phyloP scores from a whole-genome alignment of 2,888 invertebrate species.

The Lacanobia oleracea region DNA sequence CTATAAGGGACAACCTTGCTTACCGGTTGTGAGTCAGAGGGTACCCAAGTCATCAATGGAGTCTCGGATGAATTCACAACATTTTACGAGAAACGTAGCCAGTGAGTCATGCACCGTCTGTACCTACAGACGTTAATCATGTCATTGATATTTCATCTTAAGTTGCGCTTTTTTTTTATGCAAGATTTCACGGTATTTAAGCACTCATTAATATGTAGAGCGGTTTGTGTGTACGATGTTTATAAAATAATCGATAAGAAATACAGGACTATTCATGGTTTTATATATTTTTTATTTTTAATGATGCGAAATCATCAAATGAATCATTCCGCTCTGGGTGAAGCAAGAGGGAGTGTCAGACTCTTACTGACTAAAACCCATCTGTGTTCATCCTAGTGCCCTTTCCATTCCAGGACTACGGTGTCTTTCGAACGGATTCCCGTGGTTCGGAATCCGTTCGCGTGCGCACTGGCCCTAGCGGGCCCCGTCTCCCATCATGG shows the following conservation, averaged over 20 bases:
- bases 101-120: constrained; percentile 68
- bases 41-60: constrained; percentile 54
- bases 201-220: constrained; percentile 2
- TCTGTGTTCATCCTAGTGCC: too few relatives aligned
- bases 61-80: constrained; percentile 69
- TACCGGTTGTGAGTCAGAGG: constrained; percentile 63
- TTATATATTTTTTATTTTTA: too few relatives aligned
- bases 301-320: too few relatives aligned
- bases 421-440: too few relatives aligned
- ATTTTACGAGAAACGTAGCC: constrained; percentile 70
- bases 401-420: too few relatives aligned
- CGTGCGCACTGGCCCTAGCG: too few relatives aligned
- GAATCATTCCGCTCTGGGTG: too few relatives aligned
- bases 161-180: constrained; percentile 23
- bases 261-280: not conserved
- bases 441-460: too few relatives aligned
- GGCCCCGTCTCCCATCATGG: too few relatives aligned
- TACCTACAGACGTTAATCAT: constrained; percentile 62
- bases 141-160: constrained; percentile 55
- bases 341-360: too few relatives aligned
- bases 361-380: too few relatives aligned
- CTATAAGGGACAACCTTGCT: constrained; percentile 53
- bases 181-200: constrained; percentile 17
- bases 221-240: not conserved
- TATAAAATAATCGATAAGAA: not conserved